Percentiles rank a stretch among this genome's conserved stretches.
phyloP scores from a whole-genome alignment of 2,113 vertebrate species.

The Hipposideros armiger region DNA sequence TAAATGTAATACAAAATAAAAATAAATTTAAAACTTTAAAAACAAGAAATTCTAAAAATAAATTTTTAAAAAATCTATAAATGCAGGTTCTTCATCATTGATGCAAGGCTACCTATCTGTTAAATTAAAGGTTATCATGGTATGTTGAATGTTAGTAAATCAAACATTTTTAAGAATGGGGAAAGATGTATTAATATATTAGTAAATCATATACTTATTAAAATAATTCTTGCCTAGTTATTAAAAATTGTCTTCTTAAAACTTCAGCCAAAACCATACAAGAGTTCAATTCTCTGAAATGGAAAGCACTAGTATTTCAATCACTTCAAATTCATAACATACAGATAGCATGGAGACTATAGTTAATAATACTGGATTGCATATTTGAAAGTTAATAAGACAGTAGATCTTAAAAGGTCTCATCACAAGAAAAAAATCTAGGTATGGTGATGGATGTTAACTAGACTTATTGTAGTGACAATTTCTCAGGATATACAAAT shows the following conservation, averaged over 20 bases:
- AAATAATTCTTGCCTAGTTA: slow-evolving; percentile 14
- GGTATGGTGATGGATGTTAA: background rate
- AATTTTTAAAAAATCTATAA: background rate
- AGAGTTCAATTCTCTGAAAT: slow-evolving; percentile 49
- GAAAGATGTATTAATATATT: slow-evolving; percentile 47
- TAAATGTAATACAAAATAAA: background rate
- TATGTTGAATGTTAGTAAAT: background rate
- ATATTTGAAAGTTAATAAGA: background rate
- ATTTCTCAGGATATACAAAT: background rate
- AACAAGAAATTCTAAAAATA: background rate
- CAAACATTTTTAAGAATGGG: slow-evolving; percentile 13
- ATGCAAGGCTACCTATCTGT: background rate
- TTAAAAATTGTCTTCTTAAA: slow-evolving; percentile 73
- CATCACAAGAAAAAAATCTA: background rate
- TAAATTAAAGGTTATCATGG: background rate
- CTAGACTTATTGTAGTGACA: background rate
- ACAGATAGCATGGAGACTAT: too few species aligned
- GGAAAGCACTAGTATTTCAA: slow-evolving; percentile 20
- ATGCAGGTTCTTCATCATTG: background rate
- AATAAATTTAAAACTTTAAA: background rate
- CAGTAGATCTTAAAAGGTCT: background rate
- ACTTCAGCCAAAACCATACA: slow-evolving; percentile 49
- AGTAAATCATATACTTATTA: slow-evolving; percentile 74
- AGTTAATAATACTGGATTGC: too few species aligned
- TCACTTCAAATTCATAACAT: background rate